Base-by-base conservation (phyloP, 2,113 vertebrate genomes). In the Erythrocercus mccallii region DNA sequence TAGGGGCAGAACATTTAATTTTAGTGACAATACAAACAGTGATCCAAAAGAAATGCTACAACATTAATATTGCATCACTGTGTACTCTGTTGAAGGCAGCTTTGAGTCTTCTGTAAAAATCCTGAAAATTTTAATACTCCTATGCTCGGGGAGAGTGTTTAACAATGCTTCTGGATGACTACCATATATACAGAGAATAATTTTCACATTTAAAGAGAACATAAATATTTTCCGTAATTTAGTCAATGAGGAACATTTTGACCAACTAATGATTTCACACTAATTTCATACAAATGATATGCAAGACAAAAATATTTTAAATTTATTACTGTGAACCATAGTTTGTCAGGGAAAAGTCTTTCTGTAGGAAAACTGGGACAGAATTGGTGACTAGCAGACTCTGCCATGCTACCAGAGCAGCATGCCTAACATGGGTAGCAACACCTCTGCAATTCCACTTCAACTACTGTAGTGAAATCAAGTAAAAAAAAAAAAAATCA, bases 361-460 rank as follows among this genome's bases (percentile, higher is more conserved):
- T 76, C 57, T 70, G n/a, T 2, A 73, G 28, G 20, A 83, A 44
- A 85, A 84, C 33, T 9, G 2, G 27, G n/a, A 22, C 5, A 56
- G 57, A 90, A 88, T 2, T 24, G 10, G 19, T n/a, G 37, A 10
- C 44, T 38, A 15, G 15, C 31, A 64, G 47, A n/a, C 42, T 60
- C 83, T 92, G 76, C 61, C 57, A 81, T 11, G 4, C 18, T 38
- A 68, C 27, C 21, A 47, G 44, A 22, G 18, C 35, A 35, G 35
- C 1, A 2, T 27, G 27, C 18, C 71, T 69, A 23, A 54, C 0
- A 0, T 42, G n/a, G 35, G 18, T 42, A 68, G 25, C 19, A 69
- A 62, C 8, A 69, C 10, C 24, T 77, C 37, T 68, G 44, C 40
- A 50, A 77, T 42, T 30, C 20, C 17, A 23, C 37, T 81, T 69